Evolutionary conservation across 2,113 vertebrate species (phyloP), one percentile per base, ranked within the genome.

Genomic region (Paralichthys olivaceus): DNA sequence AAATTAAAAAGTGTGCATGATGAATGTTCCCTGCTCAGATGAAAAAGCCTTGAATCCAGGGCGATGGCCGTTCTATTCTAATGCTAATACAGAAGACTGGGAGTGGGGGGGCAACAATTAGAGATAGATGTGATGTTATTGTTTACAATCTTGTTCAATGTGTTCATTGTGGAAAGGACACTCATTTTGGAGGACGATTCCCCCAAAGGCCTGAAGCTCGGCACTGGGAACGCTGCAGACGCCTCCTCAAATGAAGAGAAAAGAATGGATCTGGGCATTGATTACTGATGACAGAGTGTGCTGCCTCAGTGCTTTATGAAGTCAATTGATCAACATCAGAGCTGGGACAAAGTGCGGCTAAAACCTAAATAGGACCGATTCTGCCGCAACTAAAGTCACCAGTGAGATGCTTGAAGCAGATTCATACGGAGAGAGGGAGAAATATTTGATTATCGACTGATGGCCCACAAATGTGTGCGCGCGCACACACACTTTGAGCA

Each of bases 271-370:
- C 81, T 86, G 64, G 84, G 77, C 84, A 92, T 93, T 92, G 91
- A 94, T 93, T 92, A 92, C 81, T 80, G 74, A 75, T 71, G 75
- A 88, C 81, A 83, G 87, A 90, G 84, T 78, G 84, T 84, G 92
- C 91, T 88, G 90, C 91, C 90, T 90, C 81, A 34, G 79, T 90
- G 85, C 88, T 91, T 93, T 90, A 93, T 91, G 83, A 92, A 93
- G 91, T 91, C 92, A 89, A 92, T 93, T 92, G 66, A 89, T 94
- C 93, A 94, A 91, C 92, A 91, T 83, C 72, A 81, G 77, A 81
- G 66, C 29, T 13, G 64, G 59, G 75, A 87, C 75, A 34, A 54
- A 88, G 72, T 71, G 70, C 28, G 20, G 73, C 69, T 65, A 43
- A 80, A 87, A 79, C 71, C 72, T 77, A 90, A 90, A 92, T 69